Base-by-base conservation (phyloP, 2,888 invertebrate species). In the Ptilodon capucinus region DNA sequence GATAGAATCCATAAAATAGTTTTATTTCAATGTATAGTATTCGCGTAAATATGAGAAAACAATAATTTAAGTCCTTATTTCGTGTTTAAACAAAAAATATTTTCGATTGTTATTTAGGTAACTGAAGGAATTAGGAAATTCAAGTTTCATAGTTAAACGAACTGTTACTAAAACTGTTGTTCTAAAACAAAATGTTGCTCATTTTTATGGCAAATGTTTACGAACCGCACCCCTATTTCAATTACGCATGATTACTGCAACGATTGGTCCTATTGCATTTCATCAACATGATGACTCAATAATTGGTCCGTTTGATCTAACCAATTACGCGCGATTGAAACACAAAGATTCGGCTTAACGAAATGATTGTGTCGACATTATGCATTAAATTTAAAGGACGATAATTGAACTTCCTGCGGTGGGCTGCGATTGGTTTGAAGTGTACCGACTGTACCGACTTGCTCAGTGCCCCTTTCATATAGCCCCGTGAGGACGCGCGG, bases 361-460 rank as follows among this genome's bases (percentile, higher is more conserved):
- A 88, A 89, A 90, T 88, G 87, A 91, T 90, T 90, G 86, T 86
- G 83, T 84, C 81, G 84, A 85, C 85, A 84, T 86, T 82, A 83
- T 83, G 80, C 76, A 84, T 84, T 86, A 81, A 81, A 83, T 84
- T 81, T 82, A 82, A 85, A 89, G 85, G 85, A 82, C 85, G 83
- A 84, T 89, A 90, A 91, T 91, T 90, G 90, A 90, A 90, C 86
- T 84, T 91, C 90, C 90, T 90, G 90, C 71, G 77, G 71, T 69
- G 76, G 68, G 79, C 71, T 68, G 71, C 76, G 81, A 86, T 84
- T 86, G 81, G 81, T 81, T 79, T 79, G 79, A 81, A 79, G 79
- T 69, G 75, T 71, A 65, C 67, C 68, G 68, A 60, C 71, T 54
- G 54, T 44, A 28, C 40, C 19, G 39, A 13, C 39, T 39, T 21